Base-by-base conservation (phyloP, 2,888 invertebrate species). In the Cerceris ruficornis region DNA sequence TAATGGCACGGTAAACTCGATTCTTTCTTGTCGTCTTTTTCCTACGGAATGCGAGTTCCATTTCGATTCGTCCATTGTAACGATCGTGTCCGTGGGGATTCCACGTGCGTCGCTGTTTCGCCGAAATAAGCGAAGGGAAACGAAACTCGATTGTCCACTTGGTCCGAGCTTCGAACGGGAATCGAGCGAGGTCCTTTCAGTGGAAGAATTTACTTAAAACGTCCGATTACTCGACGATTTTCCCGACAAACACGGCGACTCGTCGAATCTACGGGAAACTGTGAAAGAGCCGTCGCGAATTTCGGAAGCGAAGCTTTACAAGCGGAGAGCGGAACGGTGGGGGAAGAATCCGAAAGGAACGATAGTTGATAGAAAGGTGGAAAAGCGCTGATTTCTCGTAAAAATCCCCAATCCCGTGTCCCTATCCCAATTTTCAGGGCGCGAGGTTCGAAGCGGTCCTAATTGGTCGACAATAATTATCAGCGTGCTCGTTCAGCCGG, bases 391-490 rank as follows among this genome's bases (percentile, higher is more conserved):
- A 89, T 87, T 87, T 85, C 80, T 80, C 82, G 81, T 62, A 69
- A 86, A 87, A 86, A 83, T 71, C 77, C 6, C 7, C 39, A 62
- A n/a, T 28, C 66, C 13, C 61, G 1, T 55, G n/a, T 54, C 50
- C 13, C 41, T 59, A 42, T 42, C 15, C 13, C 14, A 43, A 46
- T 15, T 41, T 42, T 41, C 9, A 42, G 42, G 5, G 7, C 11
- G 28, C 9, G 15, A 54, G 13, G 28, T 52, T 75, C 75, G 50
- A 70, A 80, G 82, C 74, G 77, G 69, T 15, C 76, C 75, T 88
- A 88, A 90, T 89, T 88, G 88, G 83, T 80, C 79, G 86, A 83
- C 87, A 85, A 88, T 89, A 88, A 90, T 90, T 88, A 89, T 88
- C 88, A 81, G 78, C 67, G 39, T 52, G 54, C 66, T 52, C 28